Base-by-base conservation (phyloP, 2,113 vertebrate species). In the Haemorhous mexicanus region DNA sequence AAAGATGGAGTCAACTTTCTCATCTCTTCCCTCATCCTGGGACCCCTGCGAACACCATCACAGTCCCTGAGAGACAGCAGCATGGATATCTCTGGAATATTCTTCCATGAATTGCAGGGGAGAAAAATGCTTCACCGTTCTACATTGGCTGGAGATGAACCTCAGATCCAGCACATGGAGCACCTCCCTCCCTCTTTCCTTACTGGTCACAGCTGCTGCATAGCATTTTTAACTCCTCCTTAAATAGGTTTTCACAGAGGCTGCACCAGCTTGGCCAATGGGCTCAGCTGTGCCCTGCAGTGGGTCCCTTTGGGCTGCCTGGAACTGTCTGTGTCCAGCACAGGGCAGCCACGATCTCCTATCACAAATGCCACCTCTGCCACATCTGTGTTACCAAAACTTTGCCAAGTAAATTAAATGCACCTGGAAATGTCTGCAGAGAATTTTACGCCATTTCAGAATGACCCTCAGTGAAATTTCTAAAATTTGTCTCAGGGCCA, bases 251-350 rank as follows among this genome's bases (percentile, higher is more conserved):
- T 47, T 39, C 58, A 66, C 20, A 67, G 46, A 50, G 33, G 5
- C 9, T 56, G 15, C 28, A n/a, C 3, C 50, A 78, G 9, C n/a
- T 61, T 3, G 1, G 16, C 19, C 33, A 55, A n/a, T 16, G 19
- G 26, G 11, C 10, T 67, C 23, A 58, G 27, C 8, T 37, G 43
- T 76, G n/a, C 11, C 23, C 22, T 83, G 59, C 2, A 5, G 18
- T 27, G n/a, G 3, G 13, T 56, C 13, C 0, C 0, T 83, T 17
- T 66, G 46, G 49, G n/a, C 33, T 47, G 13, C 4, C 13, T 39
- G 23, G 30, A 58, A 8, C 18, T 0, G 0, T 23, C 39, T 46
- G 9, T 23, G 8, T 16, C 21, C 4, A 7, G 32, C 14, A 35
- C 0, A 1, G 35, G 33, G 23, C 15, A 79, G 7, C 35, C 24